Conservation (phyloP, 2,797 vertebrate genomes). For the Catamblyrhynchus diadema region DNA sequence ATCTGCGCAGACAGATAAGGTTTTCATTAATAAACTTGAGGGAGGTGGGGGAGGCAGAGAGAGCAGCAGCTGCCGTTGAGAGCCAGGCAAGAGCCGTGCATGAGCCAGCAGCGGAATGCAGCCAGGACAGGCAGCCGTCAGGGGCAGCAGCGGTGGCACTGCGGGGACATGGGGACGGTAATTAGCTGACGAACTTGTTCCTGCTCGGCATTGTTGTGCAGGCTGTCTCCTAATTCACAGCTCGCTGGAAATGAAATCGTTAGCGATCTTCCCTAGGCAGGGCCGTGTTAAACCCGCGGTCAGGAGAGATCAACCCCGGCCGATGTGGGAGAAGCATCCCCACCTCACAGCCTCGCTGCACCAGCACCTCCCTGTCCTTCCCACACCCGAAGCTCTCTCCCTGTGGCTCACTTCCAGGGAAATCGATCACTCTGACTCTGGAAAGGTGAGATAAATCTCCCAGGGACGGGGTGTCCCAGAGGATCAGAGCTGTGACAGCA, state of each 20-base stretch:
- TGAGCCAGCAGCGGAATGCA: background rate
- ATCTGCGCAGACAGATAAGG: conserved; percentile 62
- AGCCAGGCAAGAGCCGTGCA: conserved; percentile 4
- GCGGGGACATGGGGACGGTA: conserved; percentile 3
- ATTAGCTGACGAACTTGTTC: conserved; percentile 28
- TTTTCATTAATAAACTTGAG: conserved; percentile 66
- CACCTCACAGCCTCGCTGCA: background rate
- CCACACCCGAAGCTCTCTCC: background rate
- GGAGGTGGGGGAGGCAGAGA: background rate
- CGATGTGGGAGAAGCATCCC: background rate
- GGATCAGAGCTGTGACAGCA: background rate
- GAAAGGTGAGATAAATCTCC: background rate
- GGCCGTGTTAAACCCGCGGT: background rate
- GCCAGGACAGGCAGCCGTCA: background rate
- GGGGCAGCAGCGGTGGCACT: background rate
- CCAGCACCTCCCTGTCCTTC: background rate
- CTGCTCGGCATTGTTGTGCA: background rate
- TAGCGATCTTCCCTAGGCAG: background rate
- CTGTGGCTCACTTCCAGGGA: background rate
- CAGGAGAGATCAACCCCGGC: background rate
- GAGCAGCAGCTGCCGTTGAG: background rate
- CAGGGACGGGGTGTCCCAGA: background rate
- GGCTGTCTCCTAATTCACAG: conserved; percentile 14
- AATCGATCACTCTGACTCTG: background rate
- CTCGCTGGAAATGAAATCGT: conserved; percentile 41